A percentile compares a stretch with the other conserved stretches of the same genome.
Evolutionary conservation across 2,888 invertebrate species (phyloP).

Genomic region (Rotaria socialis): DNA sequence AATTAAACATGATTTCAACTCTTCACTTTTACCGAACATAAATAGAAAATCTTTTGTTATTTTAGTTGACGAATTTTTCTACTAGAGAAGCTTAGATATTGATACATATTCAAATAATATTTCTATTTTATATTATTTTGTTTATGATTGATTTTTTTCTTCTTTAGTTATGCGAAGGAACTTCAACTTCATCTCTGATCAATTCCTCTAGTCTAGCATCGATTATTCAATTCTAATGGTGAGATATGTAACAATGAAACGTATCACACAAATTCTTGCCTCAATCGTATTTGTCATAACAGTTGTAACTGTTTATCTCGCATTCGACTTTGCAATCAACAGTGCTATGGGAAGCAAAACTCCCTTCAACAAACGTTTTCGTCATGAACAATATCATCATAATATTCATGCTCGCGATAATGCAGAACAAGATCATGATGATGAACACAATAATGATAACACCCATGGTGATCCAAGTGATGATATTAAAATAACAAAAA

Average conservation of each 20-base stretch:
- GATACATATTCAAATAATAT: too few species aligned
- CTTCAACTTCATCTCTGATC: background rate
- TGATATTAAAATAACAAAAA: background rate
- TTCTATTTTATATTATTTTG: too few species aligned
- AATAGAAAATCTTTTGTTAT: too few species aligned
- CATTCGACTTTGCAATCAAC: background rate
- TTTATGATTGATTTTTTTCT: background rate
- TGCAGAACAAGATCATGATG: too few species aligned
- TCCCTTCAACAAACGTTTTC: background rate
- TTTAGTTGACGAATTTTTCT: too few species aligned
- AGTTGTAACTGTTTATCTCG: background rate
- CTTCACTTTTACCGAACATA: too few species aligned
- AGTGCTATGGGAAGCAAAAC: background rate
- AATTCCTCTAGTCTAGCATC: background rate
- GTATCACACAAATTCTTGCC: background rate
- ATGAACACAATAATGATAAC: background rate
- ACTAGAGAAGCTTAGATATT: too few species aligned
- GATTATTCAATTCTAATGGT: background rate
- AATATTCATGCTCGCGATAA: too few species aligned
- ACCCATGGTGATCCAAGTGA: too few species aligned
- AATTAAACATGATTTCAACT: too few species aligned
- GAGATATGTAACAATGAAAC: conserved; percentile 12
- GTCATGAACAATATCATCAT: background rate
- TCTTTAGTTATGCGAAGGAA: background rate
- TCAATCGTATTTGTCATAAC: background rate